Evolutionary conservation across 2,888 invertebrate species (phyloP), one percentile per base, ranked within the genome.

Genomic region (Athrips mouffetella): DNA sequence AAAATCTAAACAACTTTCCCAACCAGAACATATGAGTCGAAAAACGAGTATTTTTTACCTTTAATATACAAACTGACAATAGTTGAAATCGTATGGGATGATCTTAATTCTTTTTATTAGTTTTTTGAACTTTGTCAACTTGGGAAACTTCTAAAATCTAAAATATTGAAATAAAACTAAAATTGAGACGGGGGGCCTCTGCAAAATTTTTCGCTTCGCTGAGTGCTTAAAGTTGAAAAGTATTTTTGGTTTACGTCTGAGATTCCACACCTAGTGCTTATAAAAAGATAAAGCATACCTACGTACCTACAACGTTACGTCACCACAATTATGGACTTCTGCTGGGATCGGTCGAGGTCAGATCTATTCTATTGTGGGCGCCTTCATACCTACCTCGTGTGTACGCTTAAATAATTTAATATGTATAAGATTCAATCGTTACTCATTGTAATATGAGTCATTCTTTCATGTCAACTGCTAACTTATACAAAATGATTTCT

Each of bases 291-390:
- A 39, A 35, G 40, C 42, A 39, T 44, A 27, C 27, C 37, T 21
- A 46, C 42, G 30, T 44, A 27, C 27, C 37, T 21, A 46, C 57
- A 52, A 52, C 11, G 44, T 65, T 62, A 59, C 64, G 59, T 67
- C 63, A 67, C 56, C 59, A 52, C 49, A 67, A 59, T 59, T 59
- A 59, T 54, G 45, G 51, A 53, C 53, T 46, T 53, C 47, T 58
- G 56, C 59, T 70, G 68, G 76, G 73, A 75, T 67, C 57, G 72
- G 62, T 64, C 83, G 76, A 86, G 86, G 86, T 79, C 83, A 76
- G 62, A 81, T 50, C 76, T 64, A 78, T 86, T 84, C 78, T 76
- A 83, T 84, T 83, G 82, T 82, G 58, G 64, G 60, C 65, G 60
- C 59, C 62, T 62, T 45, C 44, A 23, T 31, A 40, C 42, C 11